Evolutionary conservation across 2,888 invertebrate genomes (phyloP).

Genomic region (Mythimna vitellina): DNA sequence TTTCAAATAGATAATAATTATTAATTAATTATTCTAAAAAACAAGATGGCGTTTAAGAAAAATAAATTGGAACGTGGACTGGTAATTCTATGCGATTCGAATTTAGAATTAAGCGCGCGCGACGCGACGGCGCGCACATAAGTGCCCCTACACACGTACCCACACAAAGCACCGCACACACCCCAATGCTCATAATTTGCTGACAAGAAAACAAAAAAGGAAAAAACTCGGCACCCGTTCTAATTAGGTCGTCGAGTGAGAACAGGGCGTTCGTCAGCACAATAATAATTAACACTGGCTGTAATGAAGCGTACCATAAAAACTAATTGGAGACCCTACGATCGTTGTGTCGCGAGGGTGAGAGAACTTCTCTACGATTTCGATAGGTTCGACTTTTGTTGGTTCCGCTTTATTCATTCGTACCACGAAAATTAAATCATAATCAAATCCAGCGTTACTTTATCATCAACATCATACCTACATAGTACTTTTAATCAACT

Average conservation of each 20-base stretch:
- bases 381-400: constrained; percentile 74
- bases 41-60: constrained; percentile 44
- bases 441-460: constrained; percentile 38
- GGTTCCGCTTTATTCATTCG: constrained; percentile 45
- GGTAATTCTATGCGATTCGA: constrained; percentile 65
- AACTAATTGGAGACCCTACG: constrained; percentile 88
- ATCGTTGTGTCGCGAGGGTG: constrained; percentile 78
- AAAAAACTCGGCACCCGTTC: constrained; percentile 82
- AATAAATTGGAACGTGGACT: constrained; percentile 56
- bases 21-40: constrained; percentile 1
- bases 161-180: constrained; percentile 76
- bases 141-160: constrained; percentile 75
- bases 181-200: constrained; percentile 84
- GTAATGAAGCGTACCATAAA: constrained; percentile 89
- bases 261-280: constrained; percentile 88
- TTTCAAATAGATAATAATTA: constrained; percentile 9
- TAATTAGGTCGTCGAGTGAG: constrained; percentile 90
- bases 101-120: constrained; percentile 68
- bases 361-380: constrained; percentile 72
- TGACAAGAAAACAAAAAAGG: constrained; percentile 85
- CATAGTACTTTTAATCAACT: constrained; percentile 37
- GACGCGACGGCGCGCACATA: constrained; percentile 66
- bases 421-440: constrained; percentile 53
- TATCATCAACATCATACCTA: constrained; percentile 32
- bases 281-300: constrained; percentile 90